A percentile compares a stretch with the other conserved stretches of the same genome.
Evolutionary conservation across 1,140 invertebrate genomes (phyloP).

Genomic region (Drosophila auraria): DNA sequence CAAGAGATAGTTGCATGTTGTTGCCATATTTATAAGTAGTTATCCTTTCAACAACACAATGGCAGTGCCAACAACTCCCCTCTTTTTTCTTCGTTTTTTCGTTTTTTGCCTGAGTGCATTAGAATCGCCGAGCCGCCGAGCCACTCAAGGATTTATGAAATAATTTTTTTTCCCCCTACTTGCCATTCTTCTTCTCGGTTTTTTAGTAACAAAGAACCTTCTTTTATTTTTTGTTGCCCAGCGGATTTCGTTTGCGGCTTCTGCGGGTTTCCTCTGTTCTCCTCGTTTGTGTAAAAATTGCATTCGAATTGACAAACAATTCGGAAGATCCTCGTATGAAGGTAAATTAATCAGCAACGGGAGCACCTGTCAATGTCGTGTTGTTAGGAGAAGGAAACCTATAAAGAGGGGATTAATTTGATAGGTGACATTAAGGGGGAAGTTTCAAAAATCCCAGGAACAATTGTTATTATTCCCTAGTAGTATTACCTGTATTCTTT

Average conservation of each 20-base stretch:
- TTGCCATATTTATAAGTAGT: conserved; percentile 64
- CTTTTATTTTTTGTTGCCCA: conserved; percentile 24
- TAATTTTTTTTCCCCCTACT: conserved; percentile 61
- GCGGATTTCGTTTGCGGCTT: conserved; percentile 58
- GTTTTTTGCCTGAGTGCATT: conserved; percentile 71
- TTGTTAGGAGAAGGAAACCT: not conserved
- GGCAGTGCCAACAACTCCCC: conserved; percentile 35
- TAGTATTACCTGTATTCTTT: not conserved
- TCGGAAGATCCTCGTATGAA: conserved; percentile 7
- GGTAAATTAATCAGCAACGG: conserved; percentile 25
- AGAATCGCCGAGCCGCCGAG: conserved; percentile 53
- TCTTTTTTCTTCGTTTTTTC: conserved; percentile 14
- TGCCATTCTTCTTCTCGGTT: conserved; percentile 27
- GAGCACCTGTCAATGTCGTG: conserved; percentile 47
- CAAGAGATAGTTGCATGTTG: conserved; percentile 67
- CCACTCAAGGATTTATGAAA: conserved; percentile 76
- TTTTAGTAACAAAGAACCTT: conserved; percentile 48
- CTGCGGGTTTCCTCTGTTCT: conserved; percentile 47
- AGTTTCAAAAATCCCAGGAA: not conserved
- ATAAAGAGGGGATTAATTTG: conserved; percentile 3
- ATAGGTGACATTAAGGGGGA: conserved; percentile 11
- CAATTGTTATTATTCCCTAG: not conserved
- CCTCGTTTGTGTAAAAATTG: conserved; percentile 37
- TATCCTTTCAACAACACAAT: conserved; percentile 52
- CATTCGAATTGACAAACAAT: conserved; percentile 60